Percentiles rank a stretch among this genome's conserved stretches.
These are phyloP conservation scores for Drosophila kohkoa DNA, from an alignment of 1,140 invertebrate species.

Conservation along the genomic window DNA sequence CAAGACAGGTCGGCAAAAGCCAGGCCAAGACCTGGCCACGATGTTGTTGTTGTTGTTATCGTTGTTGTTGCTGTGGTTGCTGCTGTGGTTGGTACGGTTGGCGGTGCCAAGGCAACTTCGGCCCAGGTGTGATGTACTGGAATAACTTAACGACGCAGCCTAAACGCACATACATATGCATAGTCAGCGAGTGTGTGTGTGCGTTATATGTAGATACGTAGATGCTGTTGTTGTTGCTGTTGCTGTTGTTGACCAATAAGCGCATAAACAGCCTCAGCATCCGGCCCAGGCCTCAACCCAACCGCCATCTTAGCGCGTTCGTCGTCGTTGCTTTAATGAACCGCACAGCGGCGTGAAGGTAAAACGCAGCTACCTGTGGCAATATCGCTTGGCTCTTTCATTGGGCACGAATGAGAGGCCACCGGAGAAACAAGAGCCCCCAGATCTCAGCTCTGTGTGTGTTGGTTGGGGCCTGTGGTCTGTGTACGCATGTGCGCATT, in stretches of 20 bases:
- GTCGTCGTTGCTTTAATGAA: slow-evolving; percentile 69
- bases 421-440: slow-evolving; percentile 1
- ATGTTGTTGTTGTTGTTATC: slow-evolving; percentile 25
- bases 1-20: slow-evolving; percentile 26
- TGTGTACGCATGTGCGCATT: slow-evolving; percentile 51
- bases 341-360: slow-evolving; percentile 31
- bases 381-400: slow-evolving; percentile 24
- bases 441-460: not conserved
- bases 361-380: slow-evolving; percentile 60
- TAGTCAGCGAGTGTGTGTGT: slow-evolving; percentile 34
- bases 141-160: slow-evolving; percentile 80
- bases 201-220: slow-evolving; percentile 45
- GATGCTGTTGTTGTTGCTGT: slow-evolving; percentile 64
- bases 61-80: slow-evolving; percentile 29
- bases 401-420: slow-evolving; percentile 13
- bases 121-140: slow-evolving; percentile 82
- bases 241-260: slow-evolving; percentile 75
- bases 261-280: slow-evolving; percentile 80
- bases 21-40: slow-evolving; percentile 26
- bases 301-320: slow-evolving; percentile 74
- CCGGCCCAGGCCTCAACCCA: slow-evolving; percentile 46
- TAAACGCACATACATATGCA: slow-evolving; percentile 68
- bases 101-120: slow-evolving; percentile 44
- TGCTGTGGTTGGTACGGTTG: slow-evolving; percentile 23
- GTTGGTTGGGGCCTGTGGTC: slow-evolving; percentile 7